Evolutionary conservation across 2,113 vertebrate species (phyloP).

Genomic region (Myotis brandtii): DNA sequence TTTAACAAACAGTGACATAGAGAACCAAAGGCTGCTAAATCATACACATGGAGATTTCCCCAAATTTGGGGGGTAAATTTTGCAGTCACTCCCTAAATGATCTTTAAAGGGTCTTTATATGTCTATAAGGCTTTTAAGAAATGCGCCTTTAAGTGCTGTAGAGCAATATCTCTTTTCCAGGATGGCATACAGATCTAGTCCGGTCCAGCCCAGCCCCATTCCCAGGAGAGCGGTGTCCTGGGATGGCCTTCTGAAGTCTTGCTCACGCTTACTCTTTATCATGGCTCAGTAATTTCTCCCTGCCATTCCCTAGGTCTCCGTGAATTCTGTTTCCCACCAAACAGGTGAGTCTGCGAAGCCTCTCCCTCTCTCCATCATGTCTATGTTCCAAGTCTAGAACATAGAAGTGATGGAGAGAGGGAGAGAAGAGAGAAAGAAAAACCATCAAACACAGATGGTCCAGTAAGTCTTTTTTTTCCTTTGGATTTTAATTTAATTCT

Average conservation of each 20-base stretch:
- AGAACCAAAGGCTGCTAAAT: conserved; percentile 8
- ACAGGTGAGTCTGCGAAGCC: neutral
- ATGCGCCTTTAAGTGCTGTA: neutral
- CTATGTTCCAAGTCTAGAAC: neutral
- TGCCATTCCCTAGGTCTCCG: neutral
- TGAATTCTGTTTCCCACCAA: neutral
- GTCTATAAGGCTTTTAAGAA: neutral
- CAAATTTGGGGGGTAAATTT: neutral
- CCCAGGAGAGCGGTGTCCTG: neutral
- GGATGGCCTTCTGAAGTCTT: neutral
- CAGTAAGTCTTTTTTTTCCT: neutral
- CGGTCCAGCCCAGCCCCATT: neutral
- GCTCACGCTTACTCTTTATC: neutral
- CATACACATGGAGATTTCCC: neutral
- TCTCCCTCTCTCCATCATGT: neutral
- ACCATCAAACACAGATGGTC: neutral
- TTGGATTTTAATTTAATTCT: neutral
- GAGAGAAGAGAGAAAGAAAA: neutral
- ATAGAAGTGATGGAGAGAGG: neutral
- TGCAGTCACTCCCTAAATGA: neutral
- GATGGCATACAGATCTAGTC: neutral
- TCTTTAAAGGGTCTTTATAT: neutral
- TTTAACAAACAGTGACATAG: neutral
- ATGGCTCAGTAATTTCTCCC: neutral
- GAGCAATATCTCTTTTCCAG: neutral